Conservation (phyloP, 92 coral and sea anemone species). For the Palythoa grandiflora region DNA sequence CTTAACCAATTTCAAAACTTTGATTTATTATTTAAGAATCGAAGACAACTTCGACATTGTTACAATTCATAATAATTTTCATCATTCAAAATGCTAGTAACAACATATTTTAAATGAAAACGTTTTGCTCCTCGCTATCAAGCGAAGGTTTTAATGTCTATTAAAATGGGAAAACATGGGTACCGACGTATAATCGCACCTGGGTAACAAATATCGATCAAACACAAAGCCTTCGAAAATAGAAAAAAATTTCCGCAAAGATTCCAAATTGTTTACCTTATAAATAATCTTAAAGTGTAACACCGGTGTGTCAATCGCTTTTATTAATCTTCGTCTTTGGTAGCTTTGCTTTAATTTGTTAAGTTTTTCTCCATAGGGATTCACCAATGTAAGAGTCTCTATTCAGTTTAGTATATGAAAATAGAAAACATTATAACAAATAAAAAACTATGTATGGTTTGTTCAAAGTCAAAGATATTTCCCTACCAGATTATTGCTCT, state of each 20-base stretch:
- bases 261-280: background rate
- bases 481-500: background rate
- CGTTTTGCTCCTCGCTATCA: background rate
- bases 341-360: background rate
- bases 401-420: background rate
- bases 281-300: background rate
- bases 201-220: background rate
- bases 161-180: slow-evolving; percentile 2
- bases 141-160: background rate
- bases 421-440: background rate
- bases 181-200: background rate
- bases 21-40: slow-evolving; percentile 39
- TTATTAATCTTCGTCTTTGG: background rate
- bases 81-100: background rate
- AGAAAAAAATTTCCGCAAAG: background rate
- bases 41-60: slow-evolving; percentile 6
- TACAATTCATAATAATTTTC: slow-evolving; percentile 18
- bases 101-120: background rate
- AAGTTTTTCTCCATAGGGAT: background rate
- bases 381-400: background rate
- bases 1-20: slow-evolving; percentile 33
- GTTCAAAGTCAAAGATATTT: too few species aligned
- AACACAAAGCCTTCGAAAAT: background rate
- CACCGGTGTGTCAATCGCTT: background rate
- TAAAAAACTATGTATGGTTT: background rate